Conservation (phyloP, 2,113 vertebrate genomes). For the Leptodactylus fuscus region DNA sequence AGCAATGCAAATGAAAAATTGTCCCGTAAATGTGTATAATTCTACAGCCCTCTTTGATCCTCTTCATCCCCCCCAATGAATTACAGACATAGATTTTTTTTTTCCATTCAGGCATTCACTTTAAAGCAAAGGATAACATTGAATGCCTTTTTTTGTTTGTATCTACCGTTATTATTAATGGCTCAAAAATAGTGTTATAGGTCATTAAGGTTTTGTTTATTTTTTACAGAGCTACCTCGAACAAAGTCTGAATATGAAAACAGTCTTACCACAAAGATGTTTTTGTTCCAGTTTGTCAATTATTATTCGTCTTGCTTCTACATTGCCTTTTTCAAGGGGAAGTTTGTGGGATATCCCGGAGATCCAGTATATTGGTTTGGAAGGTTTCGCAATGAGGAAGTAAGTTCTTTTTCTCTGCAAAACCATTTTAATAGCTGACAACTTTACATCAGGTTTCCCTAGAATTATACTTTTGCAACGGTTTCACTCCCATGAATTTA, state of each 20-base stretch:
- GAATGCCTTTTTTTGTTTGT: background rate
- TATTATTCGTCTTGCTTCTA: slow-evolving; percentile 97
- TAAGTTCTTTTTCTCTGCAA: slow-evolving; percentile 60
- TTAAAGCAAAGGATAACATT: background rate
- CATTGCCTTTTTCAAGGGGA: slow-evolving; percentile 94
- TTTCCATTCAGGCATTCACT: background rate
- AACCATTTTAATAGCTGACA: too few relatives aligned
- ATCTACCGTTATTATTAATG: background rate
- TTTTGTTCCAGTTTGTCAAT: slow-evolving; percentile 96
- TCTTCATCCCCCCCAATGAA: background rate
- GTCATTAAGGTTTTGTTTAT: background rate
- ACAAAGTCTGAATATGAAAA: slow-evolving; percentile 94
- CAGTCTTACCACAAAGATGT: slow-evolving; percentile 95
- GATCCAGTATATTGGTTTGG: slow-evolving; percentile 86
- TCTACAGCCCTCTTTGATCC: background rate
- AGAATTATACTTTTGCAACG: too few relatives aligned
- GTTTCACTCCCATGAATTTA: too few relatives aligned
- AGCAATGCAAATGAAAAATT: background rate
- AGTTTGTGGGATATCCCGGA: slow-evolving; percentile 87
- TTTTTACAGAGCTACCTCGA: slow-evolving; percentile 71
- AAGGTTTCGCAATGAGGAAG: slow-evolving; percentile 92
- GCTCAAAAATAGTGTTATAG: background rate
- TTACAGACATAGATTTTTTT: background rate
- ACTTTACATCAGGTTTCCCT: too few relatives aligned
- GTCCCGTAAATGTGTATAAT: background rate